Evolutionary conservation across 2,797 vertebrate species (phyloP).

Genomic region (Melanotaenia parkinsoni): DNA sequence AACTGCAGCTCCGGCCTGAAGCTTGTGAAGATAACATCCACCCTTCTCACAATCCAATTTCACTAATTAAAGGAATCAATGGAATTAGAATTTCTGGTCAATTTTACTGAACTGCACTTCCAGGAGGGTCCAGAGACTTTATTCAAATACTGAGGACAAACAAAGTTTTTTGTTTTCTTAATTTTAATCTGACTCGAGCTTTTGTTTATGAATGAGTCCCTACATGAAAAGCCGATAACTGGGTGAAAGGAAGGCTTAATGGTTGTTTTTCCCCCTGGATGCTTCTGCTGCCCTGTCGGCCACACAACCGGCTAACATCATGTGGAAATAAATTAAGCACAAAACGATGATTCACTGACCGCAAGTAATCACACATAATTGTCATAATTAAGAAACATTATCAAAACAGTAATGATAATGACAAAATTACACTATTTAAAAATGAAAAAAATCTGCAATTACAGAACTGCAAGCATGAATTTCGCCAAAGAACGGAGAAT

Average conservation of each 20-base stretch:
- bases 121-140: no score
- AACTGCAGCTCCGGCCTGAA: neutral
- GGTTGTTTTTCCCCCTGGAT: neutral
- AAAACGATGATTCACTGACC: conserved; percentile 62
- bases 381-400: conserved; percentile 68
- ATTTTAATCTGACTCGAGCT: neutral
- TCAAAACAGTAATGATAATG: conserved; percentile 68
- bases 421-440: conserved; percentile 75
- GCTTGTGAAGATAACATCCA: neutral
- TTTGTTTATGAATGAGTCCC: conserved; percentile 21
- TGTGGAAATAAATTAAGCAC: neutral
- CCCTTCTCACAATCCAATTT: neutral
- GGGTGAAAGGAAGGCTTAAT: conserved; percentile 30
- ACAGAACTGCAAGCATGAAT: conserved; percentile 50
- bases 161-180: neutral
- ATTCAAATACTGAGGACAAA: no score
- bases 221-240: conserved; percentile 27
- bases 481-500: conserved; percentile 54
- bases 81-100: no score
- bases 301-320: conserved; percentile 28
- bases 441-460: conserved; percentile 38
- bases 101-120: no score
- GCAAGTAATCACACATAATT: conserved; percentile 74
- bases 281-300: conserved; percentile 5
- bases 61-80: neutral